These are phyloP conservation scores for Nyctibius bracteatus DNA, from an alignment of 2,113 vertebrate species.

Conservation along the genomic window DNA sequence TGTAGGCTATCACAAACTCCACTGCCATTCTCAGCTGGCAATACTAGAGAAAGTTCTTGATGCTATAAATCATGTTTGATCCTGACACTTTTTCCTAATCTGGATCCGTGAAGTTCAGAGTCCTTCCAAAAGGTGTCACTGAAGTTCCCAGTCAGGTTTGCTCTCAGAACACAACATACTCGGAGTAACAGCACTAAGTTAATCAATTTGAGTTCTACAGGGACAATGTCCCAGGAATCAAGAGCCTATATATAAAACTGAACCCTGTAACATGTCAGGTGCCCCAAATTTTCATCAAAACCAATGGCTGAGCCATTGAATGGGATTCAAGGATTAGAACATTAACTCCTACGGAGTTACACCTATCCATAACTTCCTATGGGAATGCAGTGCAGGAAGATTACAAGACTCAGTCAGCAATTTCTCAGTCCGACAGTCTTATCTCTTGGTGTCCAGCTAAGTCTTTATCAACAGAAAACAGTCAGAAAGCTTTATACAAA, in stretches of 20 bases:
- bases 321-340: conserved; percentile 4
- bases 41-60: background rate
- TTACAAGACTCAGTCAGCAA: conserved; percentile 17
- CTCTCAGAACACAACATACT: background rate
- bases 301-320: background rate
- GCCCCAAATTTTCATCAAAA: background rate
- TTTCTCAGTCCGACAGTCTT: conserved; percentile 1
- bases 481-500: conserved; percentile 5
- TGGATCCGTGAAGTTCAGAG: background rate
- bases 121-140: background rate
- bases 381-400: background rate
- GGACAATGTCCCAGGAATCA: background rate
- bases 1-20: background rate
- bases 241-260: background rate
- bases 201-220: background rate
- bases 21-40: background rate
- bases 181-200: background rate
- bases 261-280: background rate
- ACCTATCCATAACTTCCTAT: conserved; percentile 9
- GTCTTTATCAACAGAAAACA: conserved; percentile 49
- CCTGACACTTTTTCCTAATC: background rate
- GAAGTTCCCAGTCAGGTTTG: background rate
- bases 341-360: background rate
- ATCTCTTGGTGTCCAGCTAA: conserved; percentile 24
- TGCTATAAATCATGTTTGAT: background rate